Evolutionary conservation across 2,888 invertebrate species (phyloP), one percentile per base, ranked within the genome.

Genomic region (Bhutanitis thaidina): DNA sequence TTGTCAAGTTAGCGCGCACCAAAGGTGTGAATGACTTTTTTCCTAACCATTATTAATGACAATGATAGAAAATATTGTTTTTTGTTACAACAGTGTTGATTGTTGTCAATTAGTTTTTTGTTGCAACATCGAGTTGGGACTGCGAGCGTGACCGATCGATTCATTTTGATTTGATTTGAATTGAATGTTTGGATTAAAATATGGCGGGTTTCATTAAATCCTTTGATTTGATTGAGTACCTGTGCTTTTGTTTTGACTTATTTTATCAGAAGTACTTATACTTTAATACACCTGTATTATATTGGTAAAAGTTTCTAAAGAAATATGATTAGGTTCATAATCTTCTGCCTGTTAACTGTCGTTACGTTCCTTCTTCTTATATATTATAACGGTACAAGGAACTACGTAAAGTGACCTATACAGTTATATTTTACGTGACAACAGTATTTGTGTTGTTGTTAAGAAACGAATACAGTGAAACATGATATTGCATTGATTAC

Each of bases 1-100:
- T 89, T 88, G 88, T 88, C 88, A 88, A 87, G 88, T 89, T 88
- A 86, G 83, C 84, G 77, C 71, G 66, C 81, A 75, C 75, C 79
- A 79, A 83, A 89, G 86, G 88, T 89, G 88, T 89, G 88, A 88
- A 88, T 82, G 77, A 78, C 80, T 86, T 86, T 88, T 83, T 88
- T 85, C 51, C 76, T 77, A 81, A 82, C 76, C 67, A 84, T 87
- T 83, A 86, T 82, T 83, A 87, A 85, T 86, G 83, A 85, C 86
- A 87, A 83, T 84, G 81, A 83, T 85, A 87, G 82, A 83, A 86
- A 85, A 84, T 81, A 84, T 84, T 81, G 78, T 86, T 86, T 84
- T 84, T 87, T 86, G 74, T 80, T 79, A 71, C 77, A 77, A 74
- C 77, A 77, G 67, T 80, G 80, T 81, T 85, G 87, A 86, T 88